phyloP scores from a whole-genome alignment of 2,888 invertebrate species.

The Himalopsyche japonica region DNA sequence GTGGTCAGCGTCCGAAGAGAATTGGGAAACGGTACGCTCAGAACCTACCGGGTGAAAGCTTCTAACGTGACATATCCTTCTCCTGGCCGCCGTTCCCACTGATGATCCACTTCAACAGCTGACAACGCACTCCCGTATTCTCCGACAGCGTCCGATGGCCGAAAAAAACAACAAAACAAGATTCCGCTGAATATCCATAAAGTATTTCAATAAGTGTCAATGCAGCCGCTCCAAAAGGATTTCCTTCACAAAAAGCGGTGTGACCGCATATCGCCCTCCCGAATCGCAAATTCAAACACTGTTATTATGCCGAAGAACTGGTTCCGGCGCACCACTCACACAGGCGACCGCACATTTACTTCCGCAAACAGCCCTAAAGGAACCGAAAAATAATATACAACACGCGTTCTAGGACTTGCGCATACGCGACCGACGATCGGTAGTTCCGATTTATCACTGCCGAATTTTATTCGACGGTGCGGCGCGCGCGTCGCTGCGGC shows the following conservation, averaged over 20 bases:
- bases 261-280: background rate
- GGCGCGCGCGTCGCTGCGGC: constrained; percentile 8
- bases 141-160: background rate
- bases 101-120: background rate
- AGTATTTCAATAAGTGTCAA: background rate
- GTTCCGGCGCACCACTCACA: constrained; percentile 3
- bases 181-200: background rate
- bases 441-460: constrained; percentile 17
- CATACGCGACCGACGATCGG: constrained; percentile 3
- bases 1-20: background rate
- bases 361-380: constrained; percentile 14
- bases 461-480: background rate
- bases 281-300: background rate
- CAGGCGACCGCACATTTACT: constrained; percentile 7
- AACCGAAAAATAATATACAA: constrained; percentile 5
- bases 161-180: background rate
- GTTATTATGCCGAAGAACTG: background rate
- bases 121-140: background rate
- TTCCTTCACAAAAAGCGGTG: constrained; percentile 4
- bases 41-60: background rate
- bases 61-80: background rate
- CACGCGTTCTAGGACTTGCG: background rate
- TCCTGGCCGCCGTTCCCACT: background rate
- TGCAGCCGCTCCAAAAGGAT: background rate
- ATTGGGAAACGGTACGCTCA: background rate